Evolutionary conservation across 2,888 invertebrate species (phyloP), one percentile per base, ranked within the genome.

Genomic region (Rhingia rostrata): DNA sequence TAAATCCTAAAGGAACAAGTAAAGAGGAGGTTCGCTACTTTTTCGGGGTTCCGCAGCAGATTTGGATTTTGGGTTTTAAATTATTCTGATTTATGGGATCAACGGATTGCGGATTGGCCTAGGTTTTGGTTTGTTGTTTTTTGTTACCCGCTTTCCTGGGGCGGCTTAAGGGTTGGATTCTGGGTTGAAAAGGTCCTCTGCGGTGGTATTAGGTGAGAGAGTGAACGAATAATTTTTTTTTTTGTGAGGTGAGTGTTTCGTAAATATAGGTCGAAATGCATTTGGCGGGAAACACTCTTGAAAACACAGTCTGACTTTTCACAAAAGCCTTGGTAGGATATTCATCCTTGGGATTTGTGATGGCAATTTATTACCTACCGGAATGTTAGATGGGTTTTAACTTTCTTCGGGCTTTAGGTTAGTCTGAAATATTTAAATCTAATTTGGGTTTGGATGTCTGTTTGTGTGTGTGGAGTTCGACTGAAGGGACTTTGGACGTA

Each of bases 81-180:
- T 80, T 84, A 80, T 84, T 84, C 84, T 84, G 84, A 84, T 84
- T 84, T 84, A 84, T 84, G 75, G 80, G 84, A 84, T 84, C 80
- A 84, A 74, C 60, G 84, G 84, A 75, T 84, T 74, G 69, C 60
- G 80, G 60, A 74, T 84, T 84, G 75, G 64, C 80, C 74, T 84
- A 84, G 84, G 84, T 70, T 73, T 47, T 4, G 33, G 30, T 14
- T 49, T 43, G 33, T 61, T 22, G 22, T 63, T 58, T 69, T 51
- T n/a, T 10, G 9, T 35, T 47, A 22, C 39, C 54, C 47, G 49
- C 12, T 54, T 70, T 47, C 30, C 49, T 32, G 47, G 22, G 22
- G 22, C 22, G 14, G 37, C 69, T 54, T 77, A 49, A 12, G 53
- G 58, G 30, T 67, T 22, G 83, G 61, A 43, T 63, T 49, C 66